Conservation (phyloP, 2,113 vertebrate genomes). For the Pteronura brasiliensis region DNA sequence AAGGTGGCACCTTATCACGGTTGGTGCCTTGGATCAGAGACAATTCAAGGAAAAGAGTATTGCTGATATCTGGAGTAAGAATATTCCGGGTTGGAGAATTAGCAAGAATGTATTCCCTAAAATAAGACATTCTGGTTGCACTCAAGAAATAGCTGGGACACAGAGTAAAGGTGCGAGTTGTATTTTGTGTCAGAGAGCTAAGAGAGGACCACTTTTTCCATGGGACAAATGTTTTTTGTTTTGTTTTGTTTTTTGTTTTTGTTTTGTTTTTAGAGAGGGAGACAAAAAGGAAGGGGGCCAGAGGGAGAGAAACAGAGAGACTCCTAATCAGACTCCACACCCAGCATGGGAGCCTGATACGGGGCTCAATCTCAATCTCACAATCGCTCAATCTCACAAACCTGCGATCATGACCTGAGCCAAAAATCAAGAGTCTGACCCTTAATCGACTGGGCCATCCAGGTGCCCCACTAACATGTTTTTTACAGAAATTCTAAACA, state of each 20-base stretch:
- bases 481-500: neutral
- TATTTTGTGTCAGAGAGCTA: neutral
- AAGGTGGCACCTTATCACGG: neutral
- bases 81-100: neutral
- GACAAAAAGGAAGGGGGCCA: neutral
- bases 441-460: neutral
- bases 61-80: neutral
- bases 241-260: neutral
- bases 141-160: neutral
- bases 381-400: neutral
- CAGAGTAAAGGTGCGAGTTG: neutral
- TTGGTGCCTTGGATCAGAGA: neutral
- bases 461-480: neutral
- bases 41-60: neutral
- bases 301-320: neutral
- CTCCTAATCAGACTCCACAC: neutral
- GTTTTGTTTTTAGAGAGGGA: neutral
- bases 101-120: neutral
- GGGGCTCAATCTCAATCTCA: neutral
- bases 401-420: neutral
- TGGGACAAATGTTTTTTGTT: neutral
- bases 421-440: neutral
- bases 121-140: neutral
- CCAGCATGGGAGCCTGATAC: neutral
- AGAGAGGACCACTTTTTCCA: neutral